Evolutionary conservation across 2,888 invertebrate species (phyloP).

Genomic region (Lamproptera curius): DNA sequence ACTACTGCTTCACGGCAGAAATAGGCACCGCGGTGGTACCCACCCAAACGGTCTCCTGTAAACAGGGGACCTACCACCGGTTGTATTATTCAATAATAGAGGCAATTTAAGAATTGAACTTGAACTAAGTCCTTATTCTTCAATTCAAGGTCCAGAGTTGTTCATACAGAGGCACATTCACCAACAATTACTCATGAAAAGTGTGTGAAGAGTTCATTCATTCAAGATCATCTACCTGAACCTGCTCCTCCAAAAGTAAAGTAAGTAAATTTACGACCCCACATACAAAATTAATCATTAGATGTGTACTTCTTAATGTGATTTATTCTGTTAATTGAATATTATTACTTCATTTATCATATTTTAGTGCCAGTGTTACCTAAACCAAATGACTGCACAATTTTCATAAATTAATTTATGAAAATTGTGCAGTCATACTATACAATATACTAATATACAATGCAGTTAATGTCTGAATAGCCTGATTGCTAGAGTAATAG

Average conservation of each 20-base stretch:
- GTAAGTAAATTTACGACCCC: constrained; percentile 13
- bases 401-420: neutral
- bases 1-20: too few species aligned
- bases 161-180: neutral
- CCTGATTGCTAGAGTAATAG: too few species aligned
- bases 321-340: neutral
- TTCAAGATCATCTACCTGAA: constrained; percentile 21
- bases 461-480: too few species aligned
- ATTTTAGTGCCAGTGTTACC: neutral
- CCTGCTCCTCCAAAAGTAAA: constrained; percentile 26
- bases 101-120: too few species aligned
- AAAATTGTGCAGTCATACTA: neutral
- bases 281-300: too few species aligned
- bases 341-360: neutral
- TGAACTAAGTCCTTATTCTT: too few species aligned
- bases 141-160: constrained; percentile 2
- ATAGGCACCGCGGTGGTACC: too few species aligned
- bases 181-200: neutral
- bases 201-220: neutral
- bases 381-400: neutral
- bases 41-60: too few species aligned
- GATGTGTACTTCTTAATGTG: neutral
- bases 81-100: too few species aligned
- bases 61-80: too few species aligned
- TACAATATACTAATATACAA: too few species aligned